phyloP scores from a whole-genome alignment of 2,888 invertebrate species.

The Spisula subtruncata region DNA sequence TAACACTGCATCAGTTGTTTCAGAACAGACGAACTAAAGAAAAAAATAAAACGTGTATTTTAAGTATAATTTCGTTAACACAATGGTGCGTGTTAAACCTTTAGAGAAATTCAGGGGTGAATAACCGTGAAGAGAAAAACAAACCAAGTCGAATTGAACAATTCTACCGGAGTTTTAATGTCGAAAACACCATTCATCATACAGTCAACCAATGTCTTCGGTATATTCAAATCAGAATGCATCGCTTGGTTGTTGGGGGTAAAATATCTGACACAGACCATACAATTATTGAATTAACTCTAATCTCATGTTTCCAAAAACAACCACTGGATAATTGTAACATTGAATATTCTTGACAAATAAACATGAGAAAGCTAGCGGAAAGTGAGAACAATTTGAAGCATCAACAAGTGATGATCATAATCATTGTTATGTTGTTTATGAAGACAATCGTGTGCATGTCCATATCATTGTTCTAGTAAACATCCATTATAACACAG shows the following conservation, averaged over 20 bases:
- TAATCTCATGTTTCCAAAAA: slow-evolving; percentile 15
- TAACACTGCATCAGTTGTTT: too few species aligned
- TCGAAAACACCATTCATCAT: not conserved
- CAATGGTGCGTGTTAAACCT: too few species aligned
- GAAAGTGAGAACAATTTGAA: not conserved
- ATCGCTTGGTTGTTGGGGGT: not conserved
- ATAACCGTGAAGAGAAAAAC: too few species aligned
- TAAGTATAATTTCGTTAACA: too few species aligned
- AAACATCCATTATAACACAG: too few species aligned
- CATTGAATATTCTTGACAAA: slow-evolving; percentile 3
- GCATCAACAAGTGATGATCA: not conserved
- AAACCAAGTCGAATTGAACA: too few species aligned
- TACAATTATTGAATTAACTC: slow-evolving; percentile 19
- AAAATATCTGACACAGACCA: not conserved
- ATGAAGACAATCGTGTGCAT: too few species aligned
- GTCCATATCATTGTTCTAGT: too few species aligned
- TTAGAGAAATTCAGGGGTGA: too few species aligned
- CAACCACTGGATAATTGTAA: not conserved
- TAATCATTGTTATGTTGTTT: not conserved
- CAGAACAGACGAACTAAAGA: too few species aligned
- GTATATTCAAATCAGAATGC: too few species aligned
- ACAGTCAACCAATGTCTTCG: not conserved
- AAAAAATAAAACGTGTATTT: too few species aligned
- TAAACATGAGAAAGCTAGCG: not conserved
- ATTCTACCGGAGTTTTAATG: not conserved